Evolutionary conservation across 2,113 vertebrate species (phyloP).

Genomic region (Phalacrocorax aristotelis): DNA sequence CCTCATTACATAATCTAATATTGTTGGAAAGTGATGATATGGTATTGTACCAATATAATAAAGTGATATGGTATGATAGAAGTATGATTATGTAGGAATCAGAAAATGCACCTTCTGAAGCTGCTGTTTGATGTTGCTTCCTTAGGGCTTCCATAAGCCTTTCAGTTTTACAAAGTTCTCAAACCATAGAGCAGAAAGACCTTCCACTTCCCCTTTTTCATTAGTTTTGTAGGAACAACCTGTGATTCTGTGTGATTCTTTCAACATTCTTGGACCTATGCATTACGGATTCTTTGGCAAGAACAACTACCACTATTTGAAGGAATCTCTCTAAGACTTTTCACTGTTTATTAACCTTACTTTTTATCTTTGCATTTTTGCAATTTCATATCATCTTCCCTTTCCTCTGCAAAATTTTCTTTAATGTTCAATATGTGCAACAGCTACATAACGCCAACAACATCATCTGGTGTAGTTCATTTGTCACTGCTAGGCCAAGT

Average conservation of each 20-base stretch:
- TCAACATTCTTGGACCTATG: background rate
- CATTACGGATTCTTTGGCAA: background rate
- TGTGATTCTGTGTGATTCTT: background rate
- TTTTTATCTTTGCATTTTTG: background rate
- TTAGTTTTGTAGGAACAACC: background rate
- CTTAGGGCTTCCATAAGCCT: background rate
- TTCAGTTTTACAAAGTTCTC: background rate
- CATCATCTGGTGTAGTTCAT: background rate
- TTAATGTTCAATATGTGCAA: background rate
- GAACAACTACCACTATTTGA: background rate
- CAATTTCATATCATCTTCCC: background rate
- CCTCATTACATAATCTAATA: background rate
- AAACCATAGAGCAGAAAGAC: background rate
- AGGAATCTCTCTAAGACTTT: background rate
- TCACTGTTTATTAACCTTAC: background rate
- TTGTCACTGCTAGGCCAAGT: background rate
- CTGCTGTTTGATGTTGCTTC: background rate
- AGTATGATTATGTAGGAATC: background rate
- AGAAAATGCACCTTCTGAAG: background rate
- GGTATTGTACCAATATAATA: background rate
- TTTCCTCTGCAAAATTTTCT: background rate
- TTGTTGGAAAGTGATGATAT: background rate
- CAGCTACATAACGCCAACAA: background rate
- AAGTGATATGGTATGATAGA: background rate
- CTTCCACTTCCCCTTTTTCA: background rate